Evolutionary conservation across 2,113 vertebrate species (phyloP), one percentile per base, ranked within the genome.

Genomic region (Tragelaphus buxtoni): DNA sequence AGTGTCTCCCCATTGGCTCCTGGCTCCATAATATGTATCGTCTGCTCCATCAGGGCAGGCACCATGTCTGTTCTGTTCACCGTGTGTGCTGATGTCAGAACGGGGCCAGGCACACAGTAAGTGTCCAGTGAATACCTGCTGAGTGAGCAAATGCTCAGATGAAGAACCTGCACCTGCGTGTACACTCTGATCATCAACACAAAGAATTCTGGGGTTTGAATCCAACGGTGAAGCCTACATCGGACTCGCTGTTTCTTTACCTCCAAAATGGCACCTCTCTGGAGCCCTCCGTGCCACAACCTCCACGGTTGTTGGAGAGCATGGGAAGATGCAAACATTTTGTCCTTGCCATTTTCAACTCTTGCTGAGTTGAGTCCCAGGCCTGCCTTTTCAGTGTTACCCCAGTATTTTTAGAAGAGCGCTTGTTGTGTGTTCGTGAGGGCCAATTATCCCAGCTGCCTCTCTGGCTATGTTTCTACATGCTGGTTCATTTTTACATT

Each of bases 401-500:
- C 53, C 86, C 6, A 0, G 12, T 86, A 63, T 94, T 91, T 96
- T 95, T 74, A 93, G 91, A 94, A 92, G 91, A 90, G 42, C 18
- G 4, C 84, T 85, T 74, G 69, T 84, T 65, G 24, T 30, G 53
- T 90, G 81, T 60, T 90, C n/a, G 20, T 35, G 80, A 94, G 72
- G 88, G 72, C 91, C 96, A 94, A 77, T 86, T 82, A 90, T 39
- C 77, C 61, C 96, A 98, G 97, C 96, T 97, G 91, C 51, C 83
- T 89, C 91, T 65, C 76, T 18, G 89, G 77, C 61, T 88, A 56
- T 13, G 28, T 39, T 86, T 86, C 95, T 77, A 89, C 20, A 92
- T 94, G 85, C 82, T 60, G 74, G 81, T 60, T 96, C 91, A 88
- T 53, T 97, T 97, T 85, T 77, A 69, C 74, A 89, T 83, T 91